Conservation (phyloP, 2,888 invertebrate species). For the Cerceris ruficornis region DNA sequence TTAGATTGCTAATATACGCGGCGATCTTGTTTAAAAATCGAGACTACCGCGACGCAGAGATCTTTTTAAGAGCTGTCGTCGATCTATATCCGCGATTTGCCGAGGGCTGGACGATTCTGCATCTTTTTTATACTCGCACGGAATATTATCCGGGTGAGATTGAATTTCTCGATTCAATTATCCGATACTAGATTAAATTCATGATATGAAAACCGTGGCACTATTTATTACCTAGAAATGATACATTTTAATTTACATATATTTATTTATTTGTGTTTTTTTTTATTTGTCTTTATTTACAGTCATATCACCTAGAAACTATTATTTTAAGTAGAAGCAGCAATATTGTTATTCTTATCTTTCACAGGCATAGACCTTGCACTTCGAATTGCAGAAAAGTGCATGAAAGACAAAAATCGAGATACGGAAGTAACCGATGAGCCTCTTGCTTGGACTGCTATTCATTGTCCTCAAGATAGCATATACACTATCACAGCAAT, state of each 20-base stretch:
- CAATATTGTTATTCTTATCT: too few species aligned
- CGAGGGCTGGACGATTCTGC: conserved; percentile 72
- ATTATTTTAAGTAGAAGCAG: too few species aligned
- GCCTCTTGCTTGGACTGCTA: conserved; percentile 70
- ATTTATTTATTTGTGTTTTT: too few species aligned
- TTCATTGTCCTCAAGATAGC: conserved; percentile 57
- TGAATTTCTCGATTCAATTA: too few species aligned
- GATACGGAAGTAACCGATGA: conserved; percentile 51
- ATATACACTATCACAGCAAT: conserved; percentile 60
- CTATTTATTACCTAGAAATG: too few species aligned
- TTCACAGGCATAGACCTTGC: conserved; percentile 68
- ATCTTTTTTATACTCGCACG: conserved; percentile 70
- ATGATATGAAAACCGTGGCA: too few species aligned
- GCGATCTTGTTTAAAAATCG: conserved; percentile 60
- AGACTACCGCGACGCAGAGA: conserved; percentile 66
- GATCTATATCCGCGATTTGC: conserved; percentile 69
- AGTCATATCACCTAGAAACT: too few species aligned
- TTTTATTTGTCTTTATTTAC: too few species aligned
- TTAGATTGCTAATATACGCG: conserved; percentile 69
- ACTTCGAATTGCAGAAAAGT: conserved; percentile 67
- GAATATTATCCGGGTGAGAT: conserved; percentile 70
- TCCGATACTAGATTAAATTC: too few species aligned
- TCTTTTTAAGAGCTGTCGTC: conserved; percentile 65
- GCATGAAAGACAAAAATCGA: conserved; percentile 58
- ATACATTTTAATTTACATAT: too few species aligned